phyloP scores from a whole-genome alignment of 2,888 invertebrate genomes.

The Lysandra coridon region DNA sequence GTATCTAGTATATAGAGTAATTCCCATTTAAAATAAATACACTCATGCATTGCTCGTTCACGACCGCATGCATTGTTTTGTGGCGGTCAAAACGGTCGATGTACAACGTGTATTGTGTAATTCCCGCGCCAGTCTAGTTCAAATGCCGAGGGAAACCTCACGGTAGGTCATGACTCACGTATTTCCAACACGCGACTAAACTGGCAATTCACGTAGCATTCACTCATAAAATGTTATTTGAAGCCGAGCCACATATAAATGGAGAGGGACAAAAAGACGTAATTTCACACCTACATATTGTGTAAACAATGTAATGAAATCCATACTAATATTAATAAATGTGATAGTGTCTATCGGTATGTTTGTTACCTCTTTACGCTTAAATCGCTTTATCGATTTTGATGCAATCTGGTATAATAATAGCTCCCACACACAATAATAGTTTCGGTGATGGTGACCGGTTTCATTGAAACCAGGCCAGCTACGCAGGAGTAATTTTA shows the following conservation, averaged over 20 bases:
- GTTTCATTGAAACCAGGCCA: too few relatives aligned
- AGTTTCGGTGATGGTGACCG: too few relatives aligned
- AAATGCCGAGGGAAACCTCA: slow-evolving; percentile 45
- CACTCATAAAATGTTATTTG: slow-evolving; percentile 30
- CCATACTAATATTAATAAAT: neutral
- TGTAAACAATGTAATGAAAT: neutral
- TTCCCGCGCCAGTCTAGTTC: slow-evolving; percentile 17
- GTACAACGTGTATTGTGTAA: slow-evolving; percentile 32
- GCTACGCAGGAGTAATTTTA: too few relatives aligned
- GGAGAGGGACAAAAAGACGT: slow-evolving; percentile 1
- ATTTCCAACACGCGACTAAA: slow-evolving; percentile 54
- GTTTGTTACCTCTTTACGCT: neutral
- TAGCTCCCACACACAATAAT: too few relatives aligned
- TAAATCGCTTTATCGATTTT: too few relatives aligned
- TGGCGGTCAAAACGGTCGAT: slow-evolving; percentile 31
- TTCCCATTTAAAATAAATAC: slow-evolving; percentile 32
- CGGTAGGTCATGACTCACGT: slow-evolving; percentile 56
- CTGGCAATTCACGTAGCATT: slow-evolving; percentile 48
- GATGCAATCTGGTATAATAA: too few relatives aligned
- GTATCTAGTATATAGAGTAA: slow-evolving; percentile 30
- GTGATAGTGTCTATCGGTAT: neutral
- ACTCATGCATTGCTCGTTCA: neutral
- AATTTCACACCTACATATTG: neutral
- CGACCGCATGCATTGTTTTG: neutral
- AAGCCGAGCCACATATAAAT: slow-evolving; percentile 22